phyloP scores from a whole-genome alignment of 2,113 vertebrate genomes.

The Natator depressus region DNA sequence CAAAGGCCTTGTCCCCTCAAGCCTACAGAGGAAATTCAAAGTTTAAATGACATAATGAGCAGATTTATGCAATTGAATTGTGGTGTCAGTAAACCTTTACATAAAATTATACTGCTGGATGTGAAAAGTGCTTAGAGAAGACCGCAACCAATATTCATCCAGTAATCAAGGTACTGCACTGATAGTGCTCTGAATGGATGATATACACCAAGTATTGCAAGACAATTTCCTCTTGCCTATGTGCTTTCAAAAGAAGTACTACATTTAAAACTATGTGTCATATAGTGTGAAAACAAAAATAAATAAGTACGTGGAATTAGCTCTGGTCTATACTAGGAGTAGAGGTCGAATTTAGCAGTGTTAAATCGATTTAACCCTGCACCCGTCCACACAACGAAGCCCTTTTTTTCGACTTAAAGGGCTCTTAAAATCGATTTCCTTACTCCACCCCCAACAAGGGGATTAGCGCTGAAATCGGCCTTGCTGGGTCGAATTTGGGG shows the following conservation, averaged over 20 bases:
- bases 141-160: constrained; percentile 61
- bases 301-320: background rate
- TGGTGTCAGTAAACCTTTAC: constrained; percentile 65
- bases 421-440: no score
- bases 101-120: constrained; percentile 70
- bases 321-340: no score
- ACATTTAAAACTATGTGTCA: background rate
- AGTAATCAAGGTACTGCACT: constrained; percentile 46
- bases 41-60: constrained; percentile 66
- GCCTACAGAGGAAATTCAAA: constrained; percentile 54
- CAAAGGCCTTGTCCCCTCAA: constrained; percentile 18
- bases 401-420: no score
- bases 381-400: no score
- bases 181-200: background rate
- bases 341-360: no score
- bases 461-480: no score
- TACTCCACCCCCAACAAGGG: no score
- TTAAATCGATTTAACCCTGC: no score
- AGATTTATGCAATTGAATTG: constrained; percentile 71
- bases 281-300: background rate
- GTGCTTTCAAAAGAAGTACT: constrained; percentile 9
- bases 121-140: constrained; percentile 60
- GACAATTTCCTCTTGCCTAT: constrained; percentile 18
- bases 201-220: background rate
- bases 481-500: no score